Conservation (phyloP, 2,888 invertebrate genomes). For the Drosophila sordidula region DNA sequence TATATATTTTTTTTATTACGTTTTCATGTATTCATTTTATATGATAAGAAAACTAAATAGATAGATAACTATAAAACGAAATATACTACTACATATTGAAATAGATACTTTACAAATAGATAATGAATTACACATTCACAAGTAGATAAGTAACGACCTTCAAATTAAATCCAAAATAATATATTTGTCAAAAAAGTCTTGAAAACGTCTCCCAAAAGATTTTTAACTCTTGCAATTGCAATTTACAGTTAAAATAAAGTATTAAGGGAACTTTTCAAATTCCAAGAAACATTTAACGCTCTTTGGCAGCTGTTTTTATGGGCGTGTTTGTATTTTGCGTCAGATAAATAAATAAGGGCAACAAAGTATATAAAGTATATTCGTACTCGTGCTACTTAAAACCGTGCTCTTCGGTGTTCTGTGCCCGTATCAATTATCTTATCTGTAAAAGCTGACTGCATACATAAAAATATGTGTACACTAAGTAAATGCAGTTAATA, state of each 20-base stretch:
- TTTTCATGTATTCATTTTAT: background rate
- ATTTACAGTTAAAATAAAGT: too few relatives aligned
- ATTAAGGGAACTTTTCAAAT: background rate
- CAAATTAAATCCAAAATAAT: too few relatives aligned
- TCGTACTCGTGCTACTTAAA: background rate
- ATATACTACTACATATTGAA: background rate
- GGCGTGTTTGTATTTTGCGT: constrained; percentile 11
- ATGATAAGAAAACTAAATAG: background rate
- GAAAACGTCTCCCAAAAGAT: too few relatives aligned
- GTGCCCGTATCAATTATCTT: constrained; percentile 18
- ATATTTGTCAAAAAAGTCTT: background rate
- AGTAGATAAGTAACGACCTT: background rate
- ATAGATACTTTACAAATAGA: background rate
- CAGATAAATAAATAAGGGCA: constrained; percentile 16
- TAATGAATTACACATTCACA: background rate
- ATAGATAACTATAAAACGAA: background rate
- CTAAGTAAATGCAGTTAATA: background rate
- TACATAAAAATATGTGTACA: background rate
- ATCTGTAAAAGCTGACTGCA: constrained; percentile 3
- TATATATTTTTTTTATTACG: too few relatives aligned
- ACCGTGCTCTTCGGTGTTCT: background rate
- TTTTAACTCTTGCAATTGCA: too few relatives aligned
- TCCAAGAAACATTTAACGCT: background rate
- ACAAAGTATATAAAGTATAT: background rate
- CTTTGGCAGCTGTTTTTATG: constrained; percentile 28